phyloP scores from a whole-genome alignment of 2,113 vertebrate species.

The Buteo buteo region DNA sequence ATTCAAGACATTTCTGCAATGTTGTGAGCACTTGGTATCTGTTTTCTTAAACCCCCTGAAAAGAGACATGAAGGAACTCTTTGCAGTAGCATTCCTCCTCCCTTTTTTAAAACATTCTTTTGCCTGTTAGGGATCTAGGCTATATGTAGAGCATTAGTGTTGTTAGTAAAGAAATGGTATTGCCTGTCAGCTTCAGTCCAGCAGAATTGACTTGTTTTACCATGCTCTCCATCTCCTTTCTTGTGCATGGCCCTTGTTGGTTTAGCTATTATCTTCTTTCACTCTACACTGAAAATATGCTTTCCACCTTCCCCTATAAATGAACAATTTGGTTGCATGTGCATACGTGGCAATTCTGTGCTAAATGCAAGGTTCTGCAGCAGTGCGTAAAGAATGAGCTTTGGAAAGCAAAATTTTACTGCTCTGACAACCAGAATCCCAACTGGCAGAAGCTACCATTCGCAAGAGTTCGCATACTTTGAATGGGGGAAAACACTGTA shows the following conservation, averaged over 20 bases:
- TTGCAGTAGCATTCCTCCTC: not conserved
- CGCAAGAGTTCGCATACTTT: accelerated
- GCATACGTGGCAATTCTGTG: not conserved
- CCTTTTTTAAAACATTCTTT: not conserved
- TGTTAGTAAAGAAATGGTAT: not conserved
- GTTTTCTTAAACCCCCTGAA: not conserved
- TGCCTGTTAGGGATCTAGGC: not conserved
- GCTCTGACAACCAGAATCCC: not conserved
- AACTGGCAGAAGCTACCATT: not conserved
- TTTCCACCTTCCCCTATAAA: not conserved
- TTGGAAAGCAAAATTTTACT: not conserved
- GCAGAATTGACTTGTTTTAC: not conserved
- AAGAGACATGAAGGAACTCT: not conserved
- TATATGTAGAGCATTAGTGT: not conserved
- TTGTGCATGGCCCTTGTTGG: not conserved
- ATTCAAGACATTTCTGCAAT: not conserved
- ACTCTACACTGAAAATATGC: not conserved
- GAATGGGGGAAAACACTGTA: not conserved
- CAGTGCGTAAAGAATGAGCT: not conserved
- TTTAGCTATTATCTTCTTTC: not conserved
- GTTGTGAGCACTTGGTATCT: not conserved
- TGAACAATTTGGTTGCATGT: not conserved
- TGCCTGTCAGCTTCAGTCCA: not conserved
- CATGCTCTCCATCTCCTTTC: not conserved
- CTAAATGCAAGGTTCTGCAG: not conserved